Evolutionary conservation across 2,797 vertebrate species (phyloP), one percentile per base, ranked within the genome.

Genomic region (Notoglanidium macrostoma): DNA sequence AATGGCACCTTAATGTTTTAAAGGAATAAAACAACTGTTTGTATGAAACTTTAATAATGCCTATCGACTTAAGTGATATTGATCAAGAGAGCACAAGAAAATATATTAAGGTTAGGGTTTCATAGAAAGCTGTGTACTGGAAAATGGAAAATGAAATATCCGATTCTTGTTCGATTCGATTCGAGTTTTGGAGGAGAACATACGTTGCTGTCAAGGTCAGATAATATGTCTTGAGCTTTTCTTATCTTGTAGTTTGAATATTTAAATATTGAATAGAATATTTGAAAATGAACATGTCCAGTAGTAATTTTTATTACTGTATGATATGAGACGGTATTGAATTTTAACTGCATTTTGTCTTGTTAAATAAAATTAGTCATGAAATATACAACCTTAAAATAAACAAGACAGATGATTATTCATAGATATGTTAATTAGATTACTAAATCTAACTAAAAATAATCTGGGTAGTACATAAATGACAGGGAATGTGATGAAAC

Each of bases 401-500:
- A 26, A 63, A 63, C 5, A 65, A 29, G n/a, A 32, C 4, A 67
- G 3, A 32, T 32, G n/a, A 67, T 32, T n/a, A 32, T 15, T 67
- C 12, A 5, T 67, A 67, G 29, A 26, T 57, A 26, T 61, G 1
- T 59, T 59, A 7, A 5, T 21, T 57, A 19, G 26, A 5, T 65
- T 65, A 68, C n/a, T 67, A 55, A 55, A 55, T 63, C 26, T n/a
- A n/a, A n/a, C 23, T 11, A 67, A 32, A 32, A 44, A 6, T 44
- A 40, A 51, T 2, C 10, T 61, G 54, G 8, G 21, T 61, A 57
- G 17, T 55, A 35, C 57, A n/a, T 29, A 65, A 72, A 17, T 51
- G 19, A 55, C 7, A 44, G 14, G 5, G 29, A 59, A 61, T 54
- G 15, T 12, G 15, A n/a, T 72, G 17, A 83, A 83, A 98, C 98